Conservation (phyloP, 2,888 invertebrate species). For the Lottia scabra region DNA sequence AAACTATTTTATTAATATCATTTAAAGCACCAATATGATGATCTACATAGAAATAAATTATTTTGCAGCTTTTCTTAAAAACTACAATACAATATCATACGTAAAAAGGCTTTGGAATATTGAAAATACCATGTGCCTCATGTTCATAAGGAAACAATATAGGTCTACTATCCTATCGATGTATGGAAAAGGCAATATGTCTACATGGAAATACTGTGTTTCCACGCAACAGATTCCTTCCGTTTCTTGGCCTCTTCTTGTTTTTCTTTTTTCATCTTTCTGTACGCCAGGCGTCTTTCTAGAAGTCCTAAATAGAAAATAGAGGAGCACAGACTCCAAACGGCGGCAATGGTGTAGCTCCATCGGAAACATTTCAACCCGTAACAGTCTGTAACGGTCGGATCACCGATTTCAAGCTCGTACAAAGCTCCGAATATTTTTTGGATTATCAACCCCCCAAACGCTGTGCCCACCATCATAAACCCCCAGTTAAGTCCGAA, state of each 20-base stretch:
- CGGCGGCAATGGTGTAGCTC: conserved; percentile 51
- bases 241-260: background rate
- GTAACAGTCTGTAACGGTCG: conserved; percentile 43
- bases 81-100: no score
- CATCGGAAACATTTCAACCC: conserved; percentile 52
- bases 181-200: no score
- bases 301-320: conserved; percentile 45
- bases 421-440: conserved; percentile 49
- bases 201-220: background rate
- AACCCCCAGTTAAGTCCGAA: conserved; percentile 57
- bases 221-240: background rate
- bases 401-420: conserved; percentile 39
- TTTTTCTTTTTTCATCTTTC: conserved; percentile 10
- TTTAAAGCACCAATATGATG: no score
- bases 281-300: conserved; percentile 26
- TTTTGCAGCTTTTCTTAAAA: no score
- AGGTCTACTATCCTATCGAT: no score
- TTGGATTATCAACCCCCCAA: conserved; percentile 46
- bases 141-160: no score
- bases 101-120: no score
- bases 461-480: conserved; percentile 53
- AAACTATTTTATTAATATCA: no score
- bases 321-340: conserved; percentile 45
- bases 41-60: no score
- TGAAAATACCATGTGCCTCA: no score